Base-by-base conservation (phyloP, 2,888 invertebrate genomes). In the Xestia sexstrigata region DNA sequence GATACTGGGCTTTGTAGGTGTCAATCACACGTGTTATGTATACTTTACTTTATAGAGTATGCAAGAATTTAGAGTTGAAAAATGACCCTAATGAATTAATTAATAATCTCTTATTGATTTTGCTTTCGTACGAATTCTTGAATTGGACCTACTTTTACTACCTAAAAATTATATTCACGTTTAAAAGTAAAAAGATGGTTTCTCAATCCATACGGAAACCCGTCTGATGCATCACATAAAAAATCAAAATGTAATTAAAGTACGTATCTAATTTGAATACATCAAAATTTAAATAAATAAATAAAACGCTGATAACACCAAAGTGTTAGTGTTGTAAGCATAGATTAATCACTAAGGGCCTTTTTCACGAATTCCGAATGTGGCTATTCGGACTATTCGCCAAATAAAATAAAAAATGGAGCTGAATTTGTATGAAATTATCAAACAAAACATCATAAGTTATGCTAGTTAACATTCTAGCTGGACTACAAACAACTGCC, bases 401-500 rank as follows among this genome's bases (percentile, higher is more conserved):
- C 35, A 6, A 35, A 35, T 35, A 35, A 35, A 35, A 4, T 35
- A 35, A 35, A 35, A 35, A 35, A 35, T 35, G 35, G 35, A 35
- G 5, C 35, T 4, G 35, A 35, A 35, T 35, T 35, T 35, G 35
- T 35, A 35, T 5, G 35, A 35, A 35, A 35, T 35, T 35, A 35
- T 35, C 35, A n/a, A n/a, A n/a, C n/a, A 52, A 52, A 52, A 23
- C n/a, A 17, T 17, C 30, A 30, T 30, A 20, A 13, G 30, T 20
- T 30, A 5, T 20, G 9, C 30, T 30, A 62, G 9, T 35, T 62
- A 20, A 20, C 35, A 9, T 62, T 20, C 60, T 62, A 62, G 30
- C 49, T 23, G 63, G 7, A 47, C 23, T 23, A 49, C 47, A 79
- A 74, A 49, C 62, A 74, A 55, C 17, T 17, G 20, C 47, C 17